phyloP scores from a whole-genome alignment of 2,797 vertebrate species.

The Pipistrellus kuhlii region DNA sequence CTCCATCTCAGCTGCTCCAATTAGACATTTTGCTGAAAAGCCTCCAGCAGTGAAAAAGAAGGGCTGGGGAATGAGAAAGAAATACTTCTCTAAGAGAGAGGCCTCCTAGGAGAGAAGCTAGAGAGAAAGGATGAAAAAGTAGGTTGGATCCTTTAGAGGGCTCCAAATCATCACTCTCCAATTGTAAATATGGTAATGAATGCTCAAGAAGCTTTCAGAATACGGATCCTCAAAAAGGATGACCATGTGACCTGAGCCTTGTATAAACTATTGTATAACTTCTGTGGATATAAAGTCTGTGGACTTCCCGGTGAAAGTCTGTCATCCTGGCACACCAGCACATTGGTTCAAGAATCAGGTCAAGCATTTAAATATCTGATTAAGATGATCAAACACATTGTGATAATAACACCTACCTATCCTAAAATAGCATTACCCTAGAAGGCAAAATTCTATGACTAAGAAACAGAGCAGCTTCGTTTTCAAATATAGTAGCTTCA shows the following conservation, averaged over 20 bases:
- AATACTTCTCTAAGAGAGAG: neutral
- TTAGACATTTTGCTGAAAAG: constrained; percentile 5
- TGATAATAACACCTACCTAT: neutral
- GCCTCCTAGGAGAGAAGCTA: neutral
- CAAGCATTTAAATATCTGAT: neutral
- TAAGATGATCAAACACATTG: neutral
- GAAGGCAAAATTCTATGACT: neutral
- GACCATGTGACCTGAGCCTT: neutral
- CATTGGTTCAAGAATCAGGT: neutral
- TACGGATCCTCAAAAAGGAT: neutral
- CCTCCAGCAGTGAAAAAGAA: neutral
- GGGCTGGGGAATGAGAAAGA: neutral
- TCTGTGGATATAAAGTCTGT: neutral
- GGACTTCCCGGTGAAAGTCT: neutral
- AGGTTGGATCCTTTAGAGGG: neutral
- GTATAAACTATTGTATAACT: neutral
- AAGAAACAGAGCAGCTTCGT: neutral
- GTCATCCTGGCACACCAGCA: neutral
- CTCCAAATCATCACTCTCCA: neutral
- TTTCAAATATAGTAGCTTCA: neutral
- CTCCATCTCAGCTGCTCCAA: neutral
- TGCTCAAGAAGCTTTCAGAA: constrained; percentile 1
- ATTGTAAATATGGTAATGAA: neutral
- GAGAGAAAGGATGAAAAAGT: neutral
- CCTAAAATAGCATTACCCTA: constrained; percentile 3